Conservation (phyloP, 2,113 vertebrate genomes). For the Hippocampus mohnikei region DNA sequence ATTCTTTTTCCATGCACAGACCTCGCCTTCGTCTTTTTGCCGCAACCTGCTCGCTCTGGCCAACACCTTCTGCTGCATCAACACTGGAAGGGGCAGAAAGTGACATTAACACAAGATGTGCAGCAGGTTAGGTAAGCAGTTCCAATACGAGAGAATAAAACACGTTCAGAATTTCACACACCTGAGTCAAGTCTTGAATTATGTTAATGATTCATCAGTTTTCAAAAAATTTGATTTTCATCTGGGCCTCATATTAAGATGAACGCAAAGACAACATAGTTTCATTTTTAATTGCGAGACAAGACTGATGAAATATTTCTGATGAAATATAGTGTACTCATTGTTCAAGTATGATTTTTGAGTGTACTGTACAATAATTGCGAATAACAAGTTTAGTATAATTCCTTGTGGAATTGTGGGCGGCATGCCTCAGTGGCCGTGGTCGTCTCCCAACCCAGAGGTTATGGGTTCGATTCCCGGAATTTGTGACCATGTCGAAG, state of each 20-base stretch:
- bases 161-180: neutral
- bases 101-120: neutral
- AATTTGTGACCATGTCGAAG: no score
- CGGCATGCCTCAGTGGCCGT: no score
- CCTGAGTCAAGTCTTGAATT: neutral
- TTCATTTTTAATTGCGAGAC: no score
- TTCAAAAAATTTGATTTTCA: neutral
- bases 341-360: no score
- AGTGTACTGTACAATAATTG: no score
- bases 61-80: slow-evolving; percentile 57
- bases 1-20: slow-evolving; percentile 26
- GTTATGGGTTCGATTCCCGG: no score
- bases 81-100: slow-evolving; percentile 47
- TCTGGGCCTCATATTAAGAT: neutral
- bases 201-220: neutral
- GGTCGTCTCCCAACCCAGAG: no score
- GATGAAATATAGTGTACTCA: no score
- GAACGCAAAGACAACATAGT: neutral
- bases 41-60: slow-evolving; percentile 59
- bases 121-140: neutral
- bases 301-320: no score
- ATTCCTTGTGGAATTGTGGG: no score
- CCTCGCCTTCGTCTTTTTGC: slow-evolving; percentile 70
- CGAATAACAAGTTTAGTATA: no score
- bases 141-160: neutral